Conservation (phyloP, 2,888 invertebrate genomes). For the Notodonta dromedarius region DNA sequence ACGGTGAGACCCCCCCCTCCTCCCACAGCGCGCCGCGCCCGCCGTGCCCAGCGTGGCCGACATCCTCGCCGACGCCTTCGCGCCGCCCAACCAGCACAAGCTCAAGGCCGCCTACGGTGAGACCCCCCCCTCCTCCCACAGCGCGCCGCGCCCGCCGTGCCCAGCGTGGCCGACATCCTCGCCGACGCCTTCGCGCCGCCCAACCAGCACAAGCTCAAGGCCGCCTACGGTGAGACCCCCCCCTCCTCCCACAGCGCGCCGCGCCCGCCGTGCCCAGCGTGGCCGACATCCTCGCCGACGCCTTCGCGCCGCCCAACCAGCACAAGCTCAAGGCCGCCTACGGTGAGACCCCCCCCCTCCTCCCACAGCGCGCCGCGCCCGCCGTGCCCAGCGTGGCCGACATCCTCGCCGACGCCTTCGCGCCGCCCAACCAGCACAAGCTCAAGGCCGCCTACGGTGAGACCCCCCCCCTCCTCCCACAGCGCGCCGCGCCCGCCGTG, state of each 20-base stretch:
- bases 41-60: conserved; percentile 93
- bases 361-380: conserved; percentile 87
- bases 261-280: conserved; percentile 90
- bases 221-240: conserved; percentile 88
- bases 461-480: no score
- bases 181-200: conserved; percentile 79
- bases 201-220: conserved; percentile 85
- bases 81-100: conserved; percentile 60
- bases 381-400: conserved; percentile 93
- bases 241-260: no score
- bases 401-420: conserved; percentile 86
- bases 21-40: conserved; percentile 87
- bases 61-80: conserved; percentile 86
- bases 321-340: conserved; percentile 89
- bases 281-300: conserved; percentile 91
- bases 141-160: conserved; percentile 87
- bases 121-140: no score
- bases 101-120: conserved; percentile 90
- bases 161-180: conserved; percentile 93
- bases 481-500: conserved; percentile 87
- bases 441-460: conserved; percentile 90
- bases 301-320: conserved; percentile 67
- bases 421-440: conserved; percentile 60
- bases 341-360: no score
- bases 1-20: no score